These are phyloP conservation scores for Pyrocephalus nanus DNA, from an alignment of 2,797 vertebrate genomes.

Conservation along the genomic window DNA sequence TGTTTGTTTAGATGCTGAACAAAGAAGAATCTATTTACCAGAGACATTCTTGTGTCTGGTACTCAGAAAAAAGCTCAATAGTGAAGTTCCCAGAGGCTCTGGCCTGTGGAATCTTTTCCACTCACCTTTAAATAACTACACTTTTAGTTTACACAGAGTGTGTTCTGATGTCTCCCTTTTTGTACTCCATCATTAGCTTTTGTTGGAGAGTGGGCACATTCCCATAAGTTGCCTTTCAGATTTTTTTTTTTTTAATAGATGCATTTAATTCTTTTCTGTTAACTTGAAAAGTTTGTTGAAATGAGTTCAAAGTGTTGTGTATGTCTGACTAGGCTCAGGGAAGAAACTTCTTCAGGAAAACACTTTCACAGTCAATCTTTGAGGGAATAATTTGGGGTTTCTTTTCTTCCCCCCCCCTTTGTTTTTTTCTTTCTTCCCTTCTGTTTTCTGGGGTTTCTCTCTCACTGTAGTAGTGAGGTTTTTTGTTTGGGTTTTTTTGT, in stretches of 20 bases:
- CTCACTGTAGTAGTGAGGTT: not conserved
- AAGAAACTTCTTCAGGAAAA: not conserved
- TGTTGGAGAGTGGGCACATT: not conserved
- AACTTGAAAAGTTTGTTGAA: not conserved
- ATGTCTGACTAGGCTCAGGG: not conserved
- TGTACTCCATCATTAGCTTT: not conserved
- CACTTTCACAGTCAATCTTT: not conserved
- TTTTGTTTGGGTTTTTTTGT: not conserved
- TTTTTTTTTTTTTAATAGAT: not conserved
- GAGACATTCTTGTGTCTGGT: not conserved
- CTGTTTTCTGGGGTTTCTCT: not conserved
- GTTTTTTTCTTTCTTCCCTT: not conserved
- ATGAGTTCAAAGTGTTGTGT: not conserved
- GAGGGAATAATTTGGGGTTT: not conserved
- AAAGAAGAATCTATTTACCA: constrained; percentile 1
- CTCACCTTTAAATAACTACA: not conserved
- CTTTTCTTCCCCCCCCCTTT: too few relatives aligned
- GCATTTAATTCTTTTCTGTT: not conserved
- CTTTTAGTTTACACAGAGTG: not conserved
- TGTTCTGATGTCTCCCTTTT: not conserved
- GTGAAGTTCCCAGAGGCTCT: constrained; percentile 18
- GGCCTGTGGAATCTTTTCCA: not conserved
- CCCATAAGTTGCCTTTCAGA: not conserved
- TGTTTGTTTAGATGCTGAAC: constrained; percentile 8
- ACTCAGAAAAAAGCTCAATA: not conserved